These are phyloP conservation scores for Enteromius unitaeniatus DNA, from an alignment of 2,797 vertebrate genomes.

Conservation along the genomic window DNA sequence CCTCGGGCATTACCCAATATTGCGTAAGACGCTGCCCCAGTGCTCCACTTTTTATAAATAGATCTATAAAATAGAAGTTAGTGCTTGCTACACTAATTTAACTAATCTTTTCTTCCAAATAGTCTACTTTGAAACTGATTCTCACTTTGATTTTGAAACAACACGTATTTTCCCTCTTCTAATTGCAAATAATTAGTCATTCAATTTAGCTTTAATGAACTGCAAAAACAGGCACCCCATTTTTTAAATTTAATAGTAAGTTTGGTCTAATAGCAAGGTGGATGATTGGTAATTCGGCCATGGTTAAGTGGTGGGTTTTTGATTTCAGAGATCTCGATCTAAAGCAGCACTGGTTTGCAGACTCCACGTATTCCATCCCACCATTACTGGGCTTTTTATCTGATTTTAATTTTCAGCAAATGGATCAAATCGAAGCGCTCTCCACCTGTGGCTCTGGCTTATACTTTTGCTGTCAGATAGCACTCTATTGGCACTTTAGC, in stretches of 20 bases:
- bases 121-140: constrained; percentile 14
- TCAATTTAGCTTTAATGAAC: constrained; percentile 44
- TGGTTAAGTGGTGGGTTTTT: constrained; percentile 43
- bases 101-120: constrained; percentile 25
- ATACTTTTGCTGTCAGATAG: constrained; percentile 61
- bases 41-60: constrained; percentile 46
- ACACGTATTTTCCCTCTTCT: constrained; percentile 10
- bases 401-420: constrained; percentile 60
- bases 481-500: constrained; percentile 52
- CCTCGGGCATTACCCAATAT: constrained; percentile 38
- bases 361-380: constrained; percentile 21
- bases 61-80: constrained; percentile 19
- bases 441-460: constrained; percentile 35
- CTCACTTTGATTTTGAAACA: not conserved
- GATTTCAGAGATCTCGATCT: constrained; percentile 44
- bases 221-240: constrained; percentile 23
- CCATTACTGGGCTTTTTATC: constrained; percentile 53
- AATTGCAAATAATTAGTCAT: constrained; percentile 50
- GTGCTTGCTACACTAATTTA: not conserved
- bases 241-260: constrained; percentile 27
- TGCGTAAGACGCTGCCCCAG: constrained; percentile 47
- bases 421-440: constrained; percentile 50
- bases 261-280: constrained; percentile 16
- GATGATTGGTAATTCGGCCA: constrained; percentile 26
- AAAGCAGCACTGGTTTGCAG: constrained; percentile 51